Evolutionary conservation across 2,113 vertebrate species (phyloP), one percentile per base, ranked within the genome.

Genomic region (Oryzias javanicus): DNA sequence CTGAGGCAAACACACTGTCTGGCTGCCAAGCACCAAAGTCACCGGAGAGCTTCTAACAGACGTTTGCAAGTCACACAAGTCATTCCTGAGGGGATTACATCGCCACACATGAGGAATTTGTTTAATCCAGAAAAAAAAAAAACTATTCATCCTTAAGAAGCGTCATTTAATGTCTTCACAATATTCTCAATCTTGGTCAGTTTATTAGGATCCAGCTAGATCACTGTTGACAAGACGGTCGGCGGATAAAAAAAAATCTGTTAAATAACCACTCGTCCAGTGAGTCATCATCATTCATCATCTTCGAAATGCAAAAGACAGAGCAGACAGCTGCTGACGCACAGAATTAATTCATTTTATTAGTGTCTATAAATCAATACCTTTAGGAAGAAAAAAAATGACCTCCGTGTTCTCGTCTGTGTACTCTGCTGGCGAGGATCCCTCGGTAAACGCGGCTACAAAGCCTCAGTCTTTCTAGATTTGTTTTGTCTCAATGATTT

Each of bases 211-310:
- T 42, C 27, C 22, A 22, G 16, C 27, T 29, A 18, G 54, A 25
- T 10, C 19, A 14, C 47, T 22, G 55, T 45, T 61, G 62, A 65
- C 45, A 44, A 67, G 44, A 48, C 51, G 51, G 41, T 50, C 22
- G 45, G 22, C 51, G 47, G 41, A 29, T 53, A 64, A 57, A 24
- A 54, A n/a, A 24, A 54, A 63, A 42, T 66, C 35, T 50, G 54
- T 42, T 41, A 49, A 61, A 61, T 53, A 58, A 66, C 25, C 22
- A 51, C 41, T n/a, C 18, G 49, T 17, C n/a, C 17, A 46, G 15
- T 55, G 41, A 75, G 42, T 76, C 58, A 55, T 8, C 49, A 59
- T 69, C 17, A 60, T 22, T 64, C 54, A 24, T 29, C 44, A 52
- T 62, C 49, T 49, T 42, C 27, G 47, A 46, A 29, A 55, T 48